Conservation (phyloP, 2,113 vertebrate genomes). For the Chloropsis cyanopogon region DNA sequence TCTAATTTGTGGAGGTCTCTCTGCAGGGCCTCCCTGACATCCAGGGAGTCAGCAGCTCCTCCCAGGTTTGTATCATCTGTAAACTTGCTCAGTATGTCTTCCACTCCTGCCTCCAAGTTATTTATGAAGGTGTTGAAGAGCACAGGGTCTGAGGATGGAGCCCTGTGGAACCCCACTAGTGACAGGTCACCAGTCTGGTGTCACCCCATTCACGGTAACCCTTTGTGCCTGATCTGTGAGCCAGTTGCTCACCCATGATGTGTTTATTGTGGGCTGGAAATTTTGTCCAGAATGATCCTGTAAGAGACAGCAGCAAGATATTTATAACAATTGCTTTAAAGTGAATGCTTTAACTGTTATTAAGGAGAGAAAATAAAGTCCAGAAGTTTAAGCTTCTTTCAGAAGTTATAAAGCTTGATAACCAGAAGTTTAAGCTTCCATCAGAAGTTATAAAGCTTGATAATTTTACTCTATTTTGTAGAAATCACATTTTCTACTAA, state of each 20-base stretch:
- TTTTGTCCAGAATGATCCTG: neutral
- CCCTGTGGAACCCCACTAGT: no score
- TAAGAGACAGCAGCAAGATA: neutral
- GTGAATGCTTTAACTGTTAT: neutral
- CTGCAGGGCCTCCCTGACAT: neutral
- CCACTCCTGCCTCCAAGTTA: neutral
- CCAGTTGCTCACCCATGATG: neutral
- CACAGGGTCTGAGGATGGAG: no score
- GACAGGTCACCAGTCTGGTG: neutral
- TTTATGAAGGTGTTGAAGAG: neutral
- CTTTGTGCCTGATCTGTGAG: neutral
- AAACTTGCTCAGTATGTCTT: neutral
- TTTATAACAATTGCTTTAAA: neutral
- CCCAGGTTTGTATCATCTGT: neutral
- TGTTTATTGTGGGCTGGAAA: neutral
- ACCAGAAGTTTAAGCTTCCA: neutral
- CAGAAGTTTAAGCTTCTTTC: neutral
- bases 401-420: neutral
- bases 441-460: neutral
- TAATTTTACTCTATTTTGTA: neutral
- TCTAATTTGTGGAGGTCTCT: neutral
- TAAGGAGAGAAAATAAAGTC: neutral
- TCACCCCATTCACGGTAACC: neutral
- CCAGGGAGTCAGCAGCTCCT: neutral
- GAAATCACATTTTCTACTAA: neutral